These are phyloP conservation scores for Gnathonemus longibarbis DNA, from an alignment of 2,113 vertebrate species.

Conservation along the genomic window DNA sequence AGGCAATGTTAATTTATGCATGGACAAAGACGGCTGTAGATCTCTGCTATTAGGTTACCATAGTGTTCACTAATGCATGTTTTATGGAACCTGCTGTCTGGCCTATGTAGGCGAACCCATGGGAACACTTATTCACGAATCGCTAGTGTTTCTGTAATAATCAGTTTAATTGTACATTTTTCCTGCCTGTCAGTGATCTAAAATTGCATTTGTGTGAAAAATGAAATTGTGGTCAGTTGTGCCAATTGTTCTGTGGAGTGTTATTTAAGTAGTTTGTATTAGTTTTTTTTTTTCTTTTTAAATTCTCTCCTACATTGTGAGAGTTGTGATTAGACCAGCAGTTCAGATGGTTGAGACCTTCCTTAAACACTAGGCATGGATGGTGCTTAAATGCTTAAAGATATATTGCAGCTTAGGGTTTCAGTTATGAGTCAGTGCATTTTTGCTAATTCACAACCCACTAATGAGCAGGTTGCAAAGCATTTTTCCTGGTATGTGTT, in stretches of 20 bases:
- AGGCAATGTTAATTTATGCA: background rate
- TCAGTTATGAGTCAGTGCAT: background rate
- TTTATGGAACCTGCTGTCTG: background rate
- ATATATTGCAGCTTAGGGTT: background rate
- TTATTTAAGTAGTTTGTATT: background rate
- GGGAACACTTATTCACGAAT: background rate
- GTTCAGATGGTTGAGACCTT: background rate
- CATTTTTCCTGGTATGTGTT: background rate
- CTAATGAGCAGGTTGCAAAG: background rate
- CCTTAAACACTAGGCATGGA: background rate
- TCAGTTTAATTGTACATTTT: background rate
- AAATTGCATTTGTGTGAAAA: background rate
- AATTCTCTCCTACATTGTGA: background rate
- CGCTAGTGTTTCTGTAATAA: background rate
- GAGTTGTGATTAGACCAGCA: background rate
- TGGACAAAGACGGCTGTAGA: background rate
- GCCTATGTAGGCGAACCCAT: background rate
- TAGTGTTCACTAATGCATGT: background rate
- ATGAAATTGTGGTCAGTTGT: background rate
- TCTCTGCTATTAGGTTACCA: background rate
- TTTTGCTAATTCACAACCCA: background rate
- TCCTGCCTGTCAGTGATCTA: background rate
- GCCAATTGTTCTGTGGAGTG: background rate
- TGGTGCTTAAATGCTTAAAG: background rate
- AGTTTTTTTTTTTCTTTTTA: background rate